Evolutionary conservation across 2,888 invertebrate species (phyloP).

Genomic region (Lottia gigantea): DNA sequence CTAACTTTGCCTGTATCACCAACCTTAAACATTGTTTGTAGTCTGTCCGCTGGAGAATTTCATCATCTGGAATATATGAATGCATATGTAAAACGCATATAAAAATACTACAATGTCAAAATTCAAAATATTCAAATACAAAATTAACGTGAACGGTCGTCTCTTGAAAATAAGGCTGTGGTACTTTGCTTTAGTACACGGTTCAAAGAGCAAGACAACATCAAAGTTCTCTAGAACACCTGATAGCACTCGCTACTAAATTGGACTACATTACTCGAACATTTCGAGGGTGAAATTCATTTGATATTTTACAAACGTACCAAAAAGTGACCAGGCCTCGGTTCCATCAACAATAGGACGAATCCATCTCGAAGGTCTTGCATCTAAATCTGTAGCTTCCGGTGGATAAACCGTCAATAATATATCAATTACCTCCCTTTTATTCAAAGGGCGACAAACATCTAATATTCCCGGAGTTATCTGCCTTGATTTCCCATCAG

Average conservation of each 20-base stretch:
- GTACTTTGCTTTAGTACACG: too few relatives aligned
- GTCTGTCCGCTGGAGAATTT: slow-evolving; percentile 42
- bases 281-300: too few relatives aligned
- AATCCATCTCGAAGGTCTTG: slow-evolving; percentile 59
- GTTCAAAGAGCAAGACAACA: too few relatives aligned
- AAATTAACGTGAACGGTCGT: neutral
- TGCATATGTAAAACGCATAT: neutral
- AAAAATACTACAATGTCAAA: neutral
- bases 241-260: too few relatives aligned
- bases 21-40: slow-evolving; percentile 45
- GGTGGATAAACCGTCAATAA: slow-evolving; percentile 63
- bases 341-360: slow-evolving; percentile 61
- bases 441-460: slow-evolving; percentile 35
- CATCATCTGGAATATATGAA: slow-evolving; percentile 38
- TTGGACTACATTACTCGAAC: too few relatives aligned
- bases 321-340: slow-evolving; percentile 59
- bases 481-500: slow-evolving; percentile 3
- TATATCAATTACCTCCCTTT: slow-evolving; percentile 53
- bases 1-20: slow-evolving; percentile 44
- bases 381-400: slow-evolving; percentile 46
- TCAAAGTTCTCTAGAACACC: too few relatives aligned
- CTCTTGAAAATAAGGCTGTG: too few relatives aligned
- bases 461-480: slow-evolving; percentile 15
- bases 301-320: slow-evolving; percentile 33
- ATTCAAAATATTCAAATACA: neutral